These are phyloP conservation scores for Spermophilus dauricus DNA, from an alignment of 2,113 vertebrate genomes.

Conservation along the genomic window DNA sequence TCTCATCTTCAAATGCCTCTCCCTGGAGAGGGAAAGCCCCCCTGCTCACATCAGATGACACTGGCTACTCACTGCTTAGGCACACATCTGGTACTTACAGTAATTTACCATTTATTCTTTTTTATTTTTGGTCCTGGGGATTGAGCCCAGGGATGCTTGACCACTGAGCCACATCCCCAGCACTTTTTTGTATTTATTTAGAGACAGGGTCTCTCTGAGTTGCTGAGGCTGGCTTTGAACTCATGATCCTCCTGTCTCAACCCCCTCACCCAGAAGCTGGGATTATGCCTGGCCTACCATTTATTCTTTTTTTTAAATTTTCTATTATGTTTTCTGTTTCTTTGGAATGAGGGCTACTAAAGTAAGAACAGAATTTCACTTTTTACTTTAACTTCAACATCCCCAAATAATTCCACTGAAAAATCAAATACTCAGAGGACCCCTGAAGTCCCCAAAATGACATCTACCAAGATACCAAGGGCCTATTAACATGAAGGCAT, in stretches of 20 bases:
- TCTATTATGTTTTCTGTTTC: not conserved
- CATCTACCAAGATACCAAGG: too few species aligned
- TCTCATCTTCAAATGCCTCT: not conserved
- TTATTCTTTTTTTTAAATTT: not conserved
- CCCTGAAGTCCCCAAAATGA: not conserved
- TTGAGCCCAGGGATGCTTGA: too few species aligned
- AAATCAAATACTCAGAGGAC: not conserved
- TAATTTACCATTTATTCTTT: too few species aligned
- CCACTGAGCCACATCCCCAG: too few species aligned
- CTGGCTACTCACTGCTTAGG: not conserved
- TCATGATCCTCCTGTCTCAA: too few species aligned
- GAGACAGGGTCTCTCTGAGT: too few species aligned
- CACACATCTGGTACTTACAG: rapidly evolving
- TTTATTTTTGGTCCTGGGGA: too few species aligned
- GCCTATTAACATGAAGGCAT: not conserved
- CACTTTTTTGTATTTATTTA: too few species aligned
- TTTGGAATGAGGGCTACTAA: not conserved
- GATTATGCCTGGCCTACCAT: not conserved
- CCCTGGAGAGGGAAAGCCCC: not conserved
- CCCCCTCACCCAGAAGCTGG: too few species aligned
- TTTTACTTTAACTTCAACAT: not conserved
- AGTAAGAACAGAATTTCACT: constrained; percentile 42
- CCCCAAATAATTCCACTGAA: not conserved
- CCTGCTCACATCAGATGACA: not conserved
- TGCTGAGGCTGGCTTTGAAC: too few species aligned